These are phyloP conservation scores for Metellina segmentata DNA, from an alignment of 2,888 invertebrate species.

Conservation along the genomic window DNA sequence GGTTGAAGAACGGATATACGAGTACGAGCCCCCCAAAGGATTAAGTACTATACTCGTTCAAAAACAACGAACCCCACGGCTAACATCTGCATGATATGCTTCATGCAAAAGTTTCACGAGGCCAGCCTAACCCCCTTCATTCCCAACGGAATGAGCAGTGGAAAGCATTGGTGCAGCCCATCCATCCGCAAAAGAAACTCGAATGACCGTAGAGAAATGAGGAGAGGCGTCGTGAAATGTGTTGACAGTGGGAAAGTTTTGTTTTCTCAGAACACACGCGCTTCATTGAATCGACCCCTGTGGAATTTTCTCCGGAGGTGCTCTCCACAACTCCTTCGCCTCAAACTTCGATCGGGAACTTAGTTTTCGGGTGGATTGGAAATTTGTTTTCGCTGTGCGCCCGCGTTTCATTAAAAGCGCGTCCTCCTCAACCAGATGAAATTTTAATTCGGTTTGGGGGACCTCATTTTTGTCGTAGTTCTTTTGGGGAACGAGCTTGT, in stretches of 20 bases:
- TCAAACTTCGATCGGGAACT: conserved; percentile 25
- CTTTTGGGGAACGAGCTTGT: no score
- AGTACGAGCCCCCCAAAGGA: no score
- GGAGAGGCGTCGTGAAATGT: background rate
- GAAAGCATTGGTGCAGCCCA: background rate
- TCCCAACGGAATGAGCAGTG: background rate
- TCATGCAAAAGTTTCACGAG: no score
- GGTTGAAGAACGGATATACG: no score
- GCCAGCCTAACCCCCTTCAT: no score
- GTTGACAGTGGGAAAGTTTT: conserved; percentile 32
- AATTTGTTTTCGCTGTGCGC: background rate
- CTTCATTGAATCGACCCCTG: conserved; percentile 32
- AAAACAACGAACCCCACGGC: no score
- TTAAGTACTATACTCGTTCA: no score
- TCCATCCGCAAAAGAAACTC: conserved; percentile 26
- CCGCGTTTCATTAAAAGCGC: background rate
- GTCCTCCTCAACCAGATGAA: background rate
- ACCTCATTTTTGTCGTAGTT: no score
- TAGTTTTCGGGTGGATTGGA: background rate
- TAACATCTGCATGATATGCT: no score
- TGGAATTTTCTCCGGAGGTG: conserved; percentile 37
- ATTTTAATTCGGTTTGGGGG: background rate
- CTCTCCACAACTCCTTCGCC: conserved; percentile 15
- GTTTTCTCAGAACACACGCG: conserved; percentile 33
- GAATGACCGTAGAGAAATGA: background rate